Evolutionary conservation across 2,888 invertebrate species (phyloP), one percentile per base, ranked within the genome.

Genomic region (Athetis lepigone): DNA sequence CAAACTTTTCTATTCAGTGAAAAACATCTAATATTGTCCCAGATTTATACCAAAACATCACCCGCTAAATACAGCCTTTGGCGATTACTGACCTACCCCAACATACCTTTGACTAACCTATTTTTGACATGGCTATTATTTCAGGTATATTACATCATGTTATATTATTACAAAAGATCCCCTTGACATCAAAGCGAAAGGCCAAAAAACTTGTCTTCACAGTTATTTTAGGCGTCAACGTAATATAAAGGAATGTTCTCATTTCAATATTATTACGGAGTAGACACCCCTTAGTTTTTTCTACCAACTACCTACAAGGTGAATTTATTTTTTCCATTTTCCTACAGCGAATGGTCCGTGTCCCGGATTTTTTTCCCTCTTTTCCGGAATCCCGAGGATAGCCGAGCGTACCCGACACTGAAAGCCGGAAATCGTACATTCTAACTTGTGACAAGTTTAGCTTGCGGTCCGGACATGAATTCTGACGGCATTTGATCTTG

Each of bases 371-470:
- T 33, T 11, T 33, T 33, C 13, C 33, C 33, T 2, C 29, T 33
- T 33, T 62, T 39, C 56, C 42, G 62, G 33, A 6, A 29, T 50
- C 51, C 42, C 50, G 37, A 61, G 5, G 5, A 66, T n/a, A 45
- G 7, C 36, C 66, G 36, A 52, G 29, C 0, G 21, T 11, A 16
- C 21, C 37, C 50, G 57, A 42, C 51, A 54, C 67, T 42, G 67
- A 46, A 46, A 40, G 13, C 50, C 43, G 54, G 71, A 71, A 71
- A 71, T 61, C 66, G 50, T 66, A 70, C 49, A 60, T 70, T 66
- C 66, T 27, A 70, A 66, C 71, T 43, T 66, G 46, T 66, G 70
- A 70, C 71, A 56, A 66, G 71, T 70, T 70, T 60, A 56, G 55
- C 39, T 56, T 65, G 50, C 21, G 19, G 37, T n/a, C 9, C 19